Conservation (phyloP, 1,140 invertebrate genomes). For the Drosophila sp. region DNA sequence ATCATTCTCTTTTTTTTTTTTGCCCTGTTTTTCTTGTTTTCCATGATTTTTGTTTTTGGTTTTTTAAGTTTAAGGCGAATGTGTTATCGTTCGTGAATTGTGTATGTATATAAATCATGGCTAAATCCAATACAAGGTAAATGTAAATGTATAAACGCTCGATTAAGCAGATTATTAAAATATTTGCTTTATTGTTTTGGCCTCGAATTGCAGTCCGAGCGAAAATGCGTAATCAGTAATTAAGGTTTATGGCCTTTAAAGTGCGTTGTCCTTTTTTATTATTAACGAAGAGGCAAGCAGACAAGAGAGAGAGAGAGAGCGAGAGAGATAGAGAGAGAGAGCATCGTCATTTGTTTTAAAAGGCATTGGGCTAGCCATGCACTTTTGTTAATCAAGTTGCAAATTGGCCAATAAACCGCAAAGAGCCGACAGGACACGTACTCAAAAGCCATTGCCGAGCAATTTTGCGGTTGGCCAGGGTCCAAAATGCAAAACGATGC, state of each 20-base stretch:
- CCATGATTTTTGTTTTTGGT: not conserved
- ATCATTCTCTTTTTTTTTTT: conserved; percentile 18
- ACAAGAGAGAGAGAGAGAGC: too few relatives aligned
- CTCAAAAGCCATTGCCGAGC: conserved; percentile 47
- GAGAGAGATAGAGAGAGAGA: not conserved
- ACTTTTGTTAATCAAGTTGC: conserved; percentile 69
- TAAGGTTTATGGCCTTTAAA: conserved; percentile 70
- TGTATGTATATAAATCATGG: conserved; percentile 10
- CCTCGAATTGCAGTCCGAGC: not conserved
- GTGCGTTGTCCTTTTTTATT: conserved; percentile 28
- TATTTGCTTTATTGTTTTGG: conserved; percentile 42
- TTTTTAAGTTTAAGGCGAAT: conserved; percentile 1
- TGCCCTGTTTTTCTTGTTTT: not conserved
- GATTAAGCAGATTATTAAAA: conserved; percentile 57
- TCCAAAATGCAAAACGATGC: conserved; percentile 61
- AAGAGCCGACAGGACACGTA: conserved; percentile 45
- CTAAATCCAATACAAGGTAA: not conserved
- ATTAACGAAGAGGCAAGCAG: too few relatives aligned
- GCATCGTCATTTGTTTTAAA: conserved; percentile 9
- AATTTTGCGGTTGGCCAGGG: conserved; percentile 55
- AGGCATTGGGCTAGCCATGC: conserved; percentile 30
- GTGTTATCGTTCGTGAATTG: not conserved
- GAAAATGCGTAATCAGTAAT: conserved; percentile 68
- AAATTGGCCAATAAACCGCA: conserved; percentile 71
- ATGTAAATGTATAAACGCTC: not conserved